Conservation (phyloP, 2,797 vertebrate species). For the Hipposideros larvatus region DNA sequence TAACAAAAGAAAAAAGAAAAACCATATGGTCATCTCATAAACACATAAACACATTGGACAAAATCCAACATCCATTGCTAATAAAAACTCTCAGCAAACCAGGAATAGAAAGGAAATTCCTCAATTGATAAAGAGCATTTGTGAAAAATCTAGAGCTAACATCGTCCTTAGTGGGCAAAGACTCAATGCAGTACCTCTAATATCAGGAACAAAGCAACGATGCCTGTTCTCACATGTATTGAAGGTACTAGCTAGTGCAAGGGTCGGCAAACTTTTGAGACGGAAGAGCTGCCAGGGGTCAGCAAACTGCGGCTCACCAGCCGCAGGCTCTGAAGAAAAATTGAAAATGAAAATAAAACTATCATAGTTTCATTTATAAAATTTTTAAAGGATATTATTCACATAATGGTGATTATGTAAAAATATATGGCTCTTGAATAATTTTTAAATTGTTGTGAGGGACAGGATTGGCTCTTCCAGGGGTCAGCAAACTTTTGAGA, state of each 20-base stretch:
- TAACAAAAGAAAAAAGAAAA: neutral
- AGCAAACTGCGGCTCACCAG: too few species aligned
- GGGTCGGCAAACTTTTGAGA: too few species aligned
- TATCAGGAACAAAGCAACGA: neutral
- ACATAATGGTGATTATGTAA: too few species aligned
- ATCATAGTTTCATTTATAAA: too few species aligned
- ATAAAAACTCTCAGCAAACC: constrained; percentile 3
- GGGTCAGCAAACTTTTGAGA: too few species aligned
- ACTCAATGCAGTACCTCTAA: neutral
- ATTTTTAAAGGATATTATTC: too few species aligned
- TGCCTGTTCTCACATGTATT: neutral
- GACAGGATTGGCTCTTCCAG: too few species aligned
- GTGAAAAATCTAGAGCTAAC: neutral
- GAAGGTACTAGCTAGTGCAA: neutral
- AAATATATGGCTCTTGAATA: too few species aligned
- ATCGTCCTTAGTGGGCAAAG: neutral
- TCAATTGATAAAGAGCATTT: neutral
- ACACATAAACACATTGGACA: neutral
- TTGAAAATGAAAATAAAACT: too few species aligned
- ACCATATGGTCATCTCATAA: neutral
- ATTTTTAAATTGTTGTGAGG: too few species aligned
- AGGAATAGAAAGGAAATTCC: neutral
- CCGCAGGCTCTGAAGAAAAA: too few species aligned
- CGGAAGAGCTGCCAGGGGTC: too few species aligned
- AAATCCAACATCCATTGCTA: neutral